Conservation (phyloP, 2,888 invertebrate genomes). For the Pogonocherus hispidulus region DNA sequence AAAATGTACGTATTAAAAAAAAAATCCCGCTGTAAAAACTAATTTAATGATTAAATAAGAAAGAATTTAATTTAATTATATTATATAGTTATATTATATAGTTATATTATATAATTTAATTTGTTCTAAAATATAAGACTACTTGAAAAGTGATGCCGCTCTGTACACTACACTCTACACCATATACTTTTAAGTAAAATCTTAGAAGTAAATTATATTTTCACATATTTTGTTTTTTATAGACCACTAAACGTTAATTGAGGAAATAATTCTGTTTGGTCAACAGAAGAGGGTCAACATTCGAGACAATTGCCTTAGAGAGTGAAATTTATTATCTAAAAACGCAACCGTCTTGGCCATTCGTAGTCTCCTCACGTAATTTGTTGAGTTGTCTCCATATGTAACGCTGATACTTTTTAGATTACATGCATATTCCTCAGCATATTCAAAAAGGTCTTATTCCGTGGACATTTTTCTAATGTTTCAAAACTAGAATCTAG, state of each 20-base stretch:
- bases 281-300: conserved; percentile 44
- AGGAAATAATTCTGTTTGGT: conserved; percentile 47
- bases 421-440: conserved; percentile 48
- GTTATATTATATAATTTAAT: too few relatives aligned
- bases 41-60: too few relatives aligned
- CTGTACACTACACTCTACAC: too few relatives aligned
- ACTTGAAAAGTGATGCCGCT: too few relatives aligned
- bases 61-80: too few relatives aligned
- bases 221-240: conserved; percentile 6
- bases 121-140: too few relatives aligned
- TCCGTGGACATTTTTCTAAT: conserved; percentile 32
- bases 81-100: too few relatives aligned
- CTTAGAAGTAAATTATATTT: background rate
- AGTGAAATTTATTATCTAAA: conserved; percentile 44
- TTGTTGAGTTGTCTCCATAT: conserved; percentile 50
- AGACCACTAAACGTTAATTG: conserved; percentile 37
- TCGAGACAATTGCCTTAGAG: conserved; percentile 43
- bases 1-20: too few relatives aligned
- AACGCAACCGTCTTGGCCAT: conserved; percentile 39
- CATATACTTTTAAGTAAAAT: background rate
- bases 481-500: conserved; percentile 10
- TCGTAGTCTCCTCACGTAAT: conserved; percentile 48
- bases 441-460: conserved; percentile 44
- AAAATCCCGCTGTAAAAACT: too few relatives aligned
- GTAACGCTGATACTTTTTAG: conserved; percentile 50